phyloP scores from a whole-genome alignment of 1,140 invertebrate genomes.

The Drosophila subpulchrella region DNA sequence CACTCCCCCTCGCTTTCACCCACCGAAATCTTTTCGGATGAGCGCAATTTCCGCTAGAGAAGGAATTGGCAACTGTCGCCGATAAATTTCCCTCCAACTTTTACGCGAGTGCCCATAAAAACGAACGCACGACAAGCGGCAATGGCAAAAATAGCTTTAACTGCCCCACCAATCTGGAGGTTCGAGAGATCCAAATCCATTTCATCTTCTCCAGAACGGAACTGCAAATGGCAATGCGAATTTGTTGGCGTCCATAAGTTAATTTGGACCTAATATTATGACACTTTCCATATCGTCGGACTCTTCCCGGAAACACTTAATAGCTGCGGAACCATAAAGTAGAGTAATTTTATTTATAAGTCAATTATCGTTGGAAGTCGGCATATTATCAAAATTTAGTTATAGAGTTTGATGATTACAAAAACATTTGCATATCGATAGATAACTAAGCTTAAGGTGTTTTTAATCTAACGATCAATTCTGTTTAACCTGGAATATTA shows the following conservation, averaged over 20 bases:
- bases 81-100: constrained; percentile 61
- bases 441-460: no score
- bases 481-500: no score
- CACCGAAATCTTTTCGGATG: constrained; percentile 48
- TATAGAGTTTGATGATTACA: background rate
- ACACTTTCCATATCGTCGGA: background rate
- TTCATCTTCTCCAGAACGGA: constrained; percentile 53
- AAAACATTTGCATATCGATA: background rate
- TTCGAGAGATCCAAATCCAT: constrained; percentile 7
- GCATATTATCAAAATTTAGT: background rate
- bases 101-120: constrained; percentile 51
- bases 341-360: constrained; percentile 4
- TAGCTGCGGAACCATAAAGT: constrained; percentile 2
- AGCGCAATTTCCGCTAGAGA: constrained; percentile 70
- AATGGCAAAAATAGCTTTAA: constrained; percentile 58
- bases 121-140: constrained; percentile 7
- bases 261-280: constrained; percentile 12
- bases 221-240: constrained; percentile 60
- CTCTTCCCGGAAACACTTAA: constrained; percentile 16
- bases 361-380: constrained; percentile 11
- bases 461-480: no score
- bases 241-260: constrained; percentile 26
- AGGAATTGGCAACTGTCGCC: constrained; percentile 70
- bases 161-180: constrained; percentile 37
- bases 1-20: background rate